These are phyloP conservation scores for Nothobranchius kuhntae DNA, from an alignment of 2,113 vertebrate genomes.

Conservation along the genomic window DNA sequence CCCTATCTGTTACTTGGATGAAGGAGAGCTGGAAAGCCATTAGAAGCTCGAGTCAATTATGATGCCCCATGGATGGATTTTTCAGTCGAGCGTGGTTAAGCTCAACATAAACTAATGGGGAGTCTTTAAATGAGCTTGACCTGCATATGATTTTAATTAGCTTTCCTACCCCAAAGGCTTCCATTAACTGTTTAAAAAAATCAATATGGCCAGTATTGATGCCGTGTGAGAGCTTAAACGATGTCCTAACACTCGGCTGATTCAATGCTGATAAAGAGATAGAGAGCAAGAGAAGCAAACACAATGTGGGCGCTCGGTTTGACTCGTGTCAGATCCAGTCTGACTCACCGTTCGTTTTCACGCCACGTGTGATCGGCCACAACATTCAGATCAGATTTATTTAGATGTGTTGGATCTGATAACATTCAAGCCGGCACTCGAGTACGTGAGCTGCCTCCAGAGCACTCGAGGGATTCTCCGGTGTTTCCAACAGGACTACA, in stretches of 20 bases:
- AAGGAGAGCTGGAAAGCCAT: conserved; percentile 72
- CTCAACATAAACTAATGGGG: conserved; percentile 79
- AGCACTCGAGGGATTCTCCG: conserved; percentile 20
- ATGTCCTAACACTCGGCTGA: conserved; percentile 70
- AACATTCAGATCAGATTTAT: conserved; percentile 23
- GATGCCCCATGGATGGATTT: conserved; percentile 75
- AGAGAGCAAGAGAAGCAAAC: conserved; percentile 31
- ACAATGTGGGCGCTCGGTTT: conserved; percentile 43
- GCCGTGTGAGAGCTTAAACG: conserved; percentile 68
- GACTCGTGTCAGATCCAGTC: conserved; percentile 18
- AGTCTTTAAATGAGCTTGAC: conserved; percentile 82
- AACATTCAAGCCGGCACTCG: background rate
- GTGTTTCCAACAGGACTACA: conserved; percentile 19
- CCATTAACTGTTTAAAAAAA: conserved; percentile 80
- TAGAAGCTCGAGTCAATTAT: conserved; percentile 77
- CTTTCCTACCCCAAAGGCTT: conserved; percentile 78
- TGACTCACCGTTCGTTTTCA: conserved; percentile 15
- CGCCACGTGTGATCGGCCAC: background rate
- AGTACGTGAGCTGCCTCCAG: conserved; percentile 5
- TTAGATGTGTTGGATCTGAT: conserved; percentile 20
- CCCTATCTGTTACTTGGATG: conserved; percentile 36
- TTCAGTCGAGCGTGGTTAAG: conserved; percentile 76
- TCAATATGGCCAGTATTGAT: conserved; percentile 75
- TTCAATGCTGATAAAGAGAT: conserved; percentile 64
- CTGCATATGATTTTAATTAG: conserved; percentile 82